Evolutionary conservation across 2,113 vertebrate species (phyloP).

Genomic region (Erpornis zantholeuca): DNA sequence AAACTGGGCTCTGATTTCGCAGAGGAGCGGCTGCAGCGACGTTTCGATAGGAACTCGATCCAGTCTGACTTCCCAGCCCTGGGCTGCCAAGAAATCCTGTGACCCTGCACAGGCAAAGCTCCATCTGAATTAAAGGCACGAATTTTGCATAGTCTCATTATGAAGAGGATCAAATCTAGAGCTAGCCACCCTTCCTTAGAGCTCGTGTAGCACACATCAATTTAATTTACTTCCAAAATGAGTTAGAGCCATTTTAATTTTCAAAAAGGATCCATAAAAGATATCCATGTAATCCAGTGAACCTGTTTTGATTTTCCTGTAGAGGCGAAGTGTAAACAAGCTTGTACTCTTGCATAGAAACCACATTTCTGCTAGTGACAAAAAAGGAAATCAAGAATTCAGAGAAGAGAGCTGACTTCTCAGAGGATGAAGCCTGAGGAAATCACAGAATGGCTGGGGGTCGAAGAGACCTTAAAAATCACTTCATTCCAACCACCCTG

Average conservation of each 20-base stretch:
- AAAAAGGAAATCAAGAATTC: neutral
- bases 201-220: rapidly evolving
- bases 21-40: neutral
- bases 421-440: neutral
- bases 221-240: neutral
- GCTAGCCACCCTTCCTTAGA: neutral
- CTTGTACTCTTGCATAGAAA: neutral
- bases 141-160: neutral
- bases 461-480: neutral
- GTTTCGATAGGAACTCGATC: rapidly evolving
- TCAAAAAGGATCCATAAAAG: neutral
- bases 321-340: neutral
- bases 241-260: neutral
- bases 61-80: neutral
- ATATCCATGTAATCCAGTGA: neutral
- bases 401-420: neutral
- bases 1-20: rapidly evolving
- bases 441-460: neutral
- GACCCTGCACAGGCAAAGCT: neutral
- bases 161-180: neutral
- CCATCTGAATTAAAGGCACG: neutral
- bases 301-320: neutral
- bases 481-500: neutral
- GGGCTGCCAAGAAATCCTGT: neutral
- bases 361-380: rapidly evolving